A percentile compares a stretch with the other conserved stretches of the same genome.
Conservation (phyloP, 2,888 invertebrate species). For the Cephus pulcher region DNA sequence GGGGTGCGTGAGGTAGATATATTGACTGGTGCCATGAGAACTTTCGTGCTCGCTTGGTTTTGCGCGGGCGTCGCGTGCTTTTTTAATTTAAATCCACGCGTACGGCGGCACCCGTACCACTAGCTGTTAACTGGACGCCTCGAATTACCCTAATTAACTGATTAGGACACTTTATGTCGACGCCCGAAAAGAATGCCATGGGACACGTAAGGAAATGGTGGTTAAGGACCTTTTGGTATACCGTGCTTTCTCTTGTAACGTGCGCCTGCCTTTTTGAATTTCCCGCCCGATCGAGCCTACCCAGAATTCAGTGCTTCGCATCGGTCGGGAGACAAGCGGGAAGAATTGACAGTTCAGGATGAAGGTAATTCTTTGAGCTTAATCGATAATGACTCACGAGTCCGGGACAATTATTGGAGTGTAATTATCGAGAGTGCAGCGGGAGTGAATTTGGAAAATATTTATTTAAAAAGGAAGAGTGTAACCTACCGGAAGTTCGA, state of each 20-base stretch:
- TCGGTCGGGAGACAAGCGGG: not conserved
- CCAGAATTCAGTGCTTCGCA: not conserved
- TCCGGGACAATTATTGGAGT: not conserved
- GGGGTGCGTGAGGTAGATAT: not conserved
- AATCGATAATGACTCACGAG: not conserved
- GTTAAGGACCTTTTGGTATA: not conserved
- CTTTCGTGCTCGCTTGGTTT: not conserved
- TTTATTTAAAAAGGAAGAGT: too few relatives aligned
- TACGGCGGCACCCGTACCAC: not conserved
- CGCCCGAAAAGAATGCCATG: slow-evolving; percentile 14
- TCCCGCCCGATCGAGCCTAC: not conserved
- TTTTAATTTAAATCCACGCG: slow-evolving; percentile 19
- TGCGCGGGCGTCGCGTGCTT: slow-evolving; percentile 18
- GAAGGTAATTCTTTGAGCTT: not conserved
- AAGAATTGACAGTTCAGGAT: not conserved
- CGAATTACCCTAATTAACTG: slow-evolving; percentile 25
- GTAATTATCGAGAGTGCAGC: too few relatives aligned
- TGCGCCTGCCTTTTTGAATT: not conserved
- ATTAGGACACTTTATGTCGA: slow-evolving; percentile 23
- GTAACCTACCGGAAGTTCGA: not conserved
- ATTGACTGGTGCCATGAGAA: slow-evolving; percentile 1
- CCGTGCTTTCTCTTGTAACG: not conserved
- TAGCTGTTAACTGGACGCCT: slow-evolving; percentile 7
- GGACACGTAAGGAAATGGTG: not conserved
- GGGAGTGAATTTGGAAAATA: not conserved